Percentiles rank a stretch among this genome's conserved stretches.
phyloP scores from a whole-genome alignment of 2,797 vertebrate genomes.

The Pipistrellus pipistrellus region DNA sequence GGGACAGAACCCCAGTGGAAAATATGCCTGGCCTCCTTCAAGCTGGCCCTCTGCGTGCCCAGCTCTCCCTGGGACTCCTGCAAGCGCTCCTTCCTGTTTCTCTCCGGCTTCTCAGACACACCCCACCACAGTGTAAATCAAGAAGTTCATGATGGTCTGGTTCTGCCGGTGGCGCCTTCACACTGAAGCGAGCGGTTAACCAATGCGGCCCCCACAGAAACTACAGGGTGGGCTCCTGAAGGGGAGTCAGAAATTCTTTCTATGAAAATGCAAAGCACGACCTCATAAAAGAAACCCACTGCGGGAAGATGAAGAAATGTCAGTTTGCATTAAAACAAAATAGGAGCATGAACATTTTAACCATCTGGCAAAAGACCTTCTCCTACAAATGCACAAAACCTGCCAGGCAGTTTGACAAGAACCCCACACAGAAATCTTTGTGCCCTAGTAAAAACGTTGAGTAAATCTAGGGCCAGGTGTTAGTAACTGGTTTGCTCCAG shows the following conservation, averaged over 20 bases:
- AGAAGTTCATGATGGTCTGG: constrained; percentile 73
- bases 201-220: constrained; percentile 87
- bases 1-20: not conserved
- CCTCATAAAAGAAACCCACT: constrained; percentile 85
- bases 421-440: not conserved
- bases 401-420: constrained; percentile 46
- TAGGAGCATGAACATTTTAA: constrained; percentile 53
- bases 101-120: constrained; percentile 71
- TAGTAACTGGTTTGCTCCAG: not conserved
- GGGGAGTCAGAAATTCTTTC: constrained; percentile 79
- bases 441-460: not conserved
- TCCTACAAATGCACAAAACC: not conserved
- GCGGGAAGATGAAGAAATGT: constrained; percentile 61
- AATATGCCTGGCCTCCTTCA: not conserved
- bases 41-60: not conserved
- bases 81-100: constrained; percentile 67
- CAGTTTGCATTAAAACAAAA: constrained; percentile 78
- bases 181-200: constrained; percentile 88
- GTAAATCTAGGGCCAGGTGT: not conserved
- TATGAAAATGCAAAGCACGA: constrained; percentile 84
- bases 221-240: constrained; percentile 87
- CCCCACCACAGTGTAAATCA: constrained; percentile 85
- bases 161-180: constrained; percentile 83
- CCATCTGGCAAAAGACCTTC: constrained; percentile 69
- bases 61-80: constrained; percentile 41